Evolutionary conservation across 2,888 invertebrate species (phyloP).

Genomic region (Cheilosia impressa): DNA sequence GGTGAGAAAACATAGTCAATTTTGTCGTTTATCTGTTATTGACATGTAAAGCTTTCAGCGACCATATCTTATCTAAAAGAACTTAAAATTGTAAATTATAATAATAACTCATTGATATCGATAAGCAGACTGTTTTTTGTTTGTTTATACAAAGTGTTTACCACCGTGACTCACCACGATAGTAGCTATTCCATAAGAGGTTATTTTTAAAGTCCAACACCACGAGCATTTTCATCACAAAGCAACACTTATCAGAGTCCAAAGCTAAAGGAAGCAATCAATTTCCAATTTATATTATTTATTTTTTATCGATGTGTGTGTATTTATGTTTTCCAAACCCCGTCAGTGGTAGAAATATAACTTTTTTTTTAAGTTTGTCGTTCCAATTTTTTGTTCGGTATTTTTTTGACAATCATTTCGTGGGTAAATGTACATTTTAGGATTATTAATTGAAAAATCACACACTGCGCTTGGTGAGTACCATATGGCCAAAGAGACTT

Average conservation of each 20-base stretch:
- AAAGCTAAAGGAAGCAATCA: slow-evolving; percentile 39
- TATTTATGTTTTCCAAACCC: slow-evolving; percentile 6
- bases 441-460: slow-evolving; percentile 53
- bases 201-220: slow-evolving; percentile 34
- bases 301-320: slow-evolving; percentile 9
- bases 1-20: background rate
- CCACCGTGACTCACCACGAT: slow-evolving; percentile 13
- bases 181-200: slow-evolving; percentile 10
- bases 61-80: slow-evolving; percentile 38
- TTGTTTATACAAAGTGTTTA: background rate
- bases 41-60: slow-evolving; percentile 31
- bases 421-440: slow-evolving; percentile 46
- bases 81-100: slow-evolving; percentile 49
- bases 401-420: slow-evolving; percentile 43
- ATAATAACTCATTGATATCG: slow-evolving; percentile 37
- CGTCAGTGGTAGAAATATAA: background rate
- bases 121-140: slow-evolving; percentile 12
- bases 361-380: too few relatives aligned
- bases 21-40: background rate
- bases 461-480: background rate
- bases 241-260: slow-evolving; percentile 5
- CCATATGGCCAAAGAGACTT: slow-evolving; percentile 53
- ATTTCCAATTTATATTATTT: background rate
- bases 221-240: background rate
- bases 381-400: too few relatives aligned